phyloP scores from a whole-genome alignment of 2,888 invertebrate species.

The Eurytoma adleriae region DNA sequence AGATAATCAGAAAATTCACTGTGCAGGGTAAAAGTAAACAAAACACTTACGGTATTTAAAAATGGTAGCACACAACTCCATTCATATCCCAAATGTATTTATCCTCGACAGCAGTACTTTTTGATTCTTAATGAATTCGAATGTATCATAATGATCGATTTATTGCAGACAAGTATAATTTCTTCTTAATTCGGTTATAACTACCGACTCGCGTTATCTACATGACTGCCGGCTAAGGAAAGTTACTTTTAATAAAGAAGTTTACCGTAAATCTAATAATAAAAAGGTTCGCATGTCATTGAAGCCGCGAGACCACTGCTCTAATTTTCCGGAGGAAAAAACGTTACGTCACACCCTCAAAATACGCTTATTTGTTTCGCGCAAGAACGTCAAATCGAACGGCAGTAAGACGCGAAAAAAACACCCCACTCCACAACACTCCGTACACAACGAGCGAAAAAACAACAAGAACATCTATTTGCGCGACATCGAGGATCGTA shows the following conservation, averaged over 20 bases:
- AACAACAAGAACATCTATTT: no score
- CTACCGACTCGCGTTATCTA: neutral
- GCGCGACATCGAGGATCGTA: no score
- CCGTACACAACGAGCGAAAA: no score
- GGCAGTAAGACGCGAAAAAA: neutral
- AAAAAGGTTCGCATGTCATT: no score
- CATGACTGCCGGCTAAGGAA: no score
- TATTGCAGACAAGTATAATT: neutral
- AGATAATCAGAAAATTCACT: neutral
- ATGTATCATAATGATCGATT: no score
- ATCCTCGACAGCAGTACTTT: neutral
- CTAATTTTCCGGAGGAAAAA: neutral
- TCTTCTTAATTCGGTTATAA: neutral
- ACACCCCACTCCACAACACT: no score
- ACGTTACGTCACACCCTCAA: conserved; percentile 2
- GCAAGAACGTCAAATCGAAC: conserved; percentile 9
- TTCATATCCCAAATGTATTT: no score
- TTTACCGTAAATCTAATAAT: neutral
- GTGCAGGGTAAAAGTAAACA: conserved; percentile 3
- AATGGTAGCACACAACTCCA: neutral
- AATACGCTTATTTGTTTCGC: neutral
- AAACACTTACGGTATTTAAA: conserved; percentile 11
- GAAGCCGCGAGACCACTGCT: neutral
- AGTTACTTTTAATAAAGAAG: neutral
- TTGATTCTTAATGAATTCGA: neutral